These are phyloP conservation scores for Crypturellus undulatus DNA, from an alignment of 2,113 vertebrate species.

Conservation along the genomic window DNA sequence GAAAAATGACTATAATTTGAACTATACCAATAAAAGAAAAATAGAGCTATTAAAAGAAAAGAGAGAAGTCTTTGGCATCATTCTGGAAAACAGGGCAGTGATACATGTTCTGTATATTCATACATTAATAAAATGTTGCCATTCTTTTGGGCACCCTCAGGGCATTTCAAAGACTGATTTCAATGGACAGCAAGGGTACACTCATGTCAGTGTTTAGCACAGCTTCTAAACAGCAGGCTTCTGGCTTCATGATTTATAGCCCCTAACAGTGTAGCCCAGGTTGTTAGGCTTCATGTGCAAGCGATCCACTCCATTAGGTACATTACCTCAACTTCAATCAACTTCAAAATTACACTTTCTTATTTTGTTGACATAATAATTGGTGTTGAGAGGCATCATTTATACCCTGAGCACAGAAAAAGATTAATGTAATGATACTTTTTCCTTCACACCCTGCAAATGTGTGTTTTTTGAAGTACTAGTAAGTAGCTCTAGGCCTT, in stretches of 20 bases:
- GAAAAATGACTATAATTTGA: neutral
- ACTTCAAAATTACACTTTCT: slow-evolving; percentile 7
- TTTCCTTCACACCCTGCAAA: neutral
- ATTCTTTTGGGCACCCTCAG: neutral
- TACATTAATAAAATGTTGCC: neutral
- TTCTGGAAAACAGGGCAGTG: neutral
- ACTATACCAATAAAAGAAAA: neutral
- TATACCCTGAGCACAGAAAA: neutral
- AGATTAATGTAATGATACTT: neutral
- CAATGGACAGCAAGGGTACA: neutral
- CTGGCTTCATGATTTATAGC: neutral
- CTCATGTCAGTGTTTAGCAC: accelerated
- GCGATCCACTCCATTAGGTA: neutral
- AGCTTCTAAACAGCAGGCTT: neutral
- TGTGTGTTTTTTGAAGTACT: neutral
- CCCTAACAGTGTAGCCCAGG: neutral
- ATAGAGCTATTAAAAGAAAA: neutral
- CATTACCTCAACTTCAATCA: neutral
- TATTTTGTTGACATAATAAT: slow-evolving; percentile 30
- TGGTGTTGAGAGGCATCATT: slow-evolving; percentile 6
- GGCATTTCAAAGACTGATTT: neutral
- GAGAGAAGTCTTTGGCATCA: neutral
- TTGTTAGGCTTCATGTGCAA: neutral
- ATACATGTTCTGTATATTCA: accelerated
- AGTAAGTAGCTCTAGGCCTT: neutral